These are phyloP conservation scores for Tapirus indicus DNA, from an alignment of 2,797 vertebrate genomes.

Conservation along the genomic window DNA sequence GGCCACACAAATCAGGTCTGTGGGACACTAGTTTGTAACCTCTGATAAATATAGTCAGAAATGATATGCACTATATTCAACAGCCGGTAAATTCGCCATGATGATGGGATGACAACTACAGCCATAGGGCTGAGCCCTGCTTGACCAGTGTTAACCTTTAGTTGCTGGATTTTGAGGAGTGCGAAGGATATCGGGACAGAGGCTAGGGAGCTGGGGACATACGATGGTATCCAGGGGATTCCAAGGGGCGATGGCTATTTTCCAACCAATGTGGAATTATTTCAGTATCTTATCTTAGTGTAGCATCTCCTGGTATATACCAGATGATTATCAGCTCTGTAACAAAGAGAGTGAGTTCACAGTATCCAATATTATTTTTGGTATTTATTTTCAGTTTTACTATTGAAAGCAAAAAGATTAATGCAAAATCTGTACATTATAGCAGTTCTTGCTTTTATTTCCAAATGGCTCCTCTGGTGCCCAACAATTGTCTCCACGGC, in stretches of 20 bases:
- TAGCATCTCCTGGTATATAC: background rate
- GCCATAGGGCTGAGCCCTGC: background rate
- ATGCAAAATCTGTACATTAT: conserved; percentile 3
- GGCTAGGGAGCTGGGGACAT: too few relatives aligned
- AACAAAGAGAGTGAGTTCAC: conserved; percentile 16
- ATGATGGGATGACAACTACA: accelerated
- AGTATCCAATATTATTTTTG: background rate
- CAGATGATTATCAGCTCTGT: background rate
- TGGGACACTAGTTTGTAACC: background rate
- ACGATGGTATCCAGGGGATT: too few relatives aligned
- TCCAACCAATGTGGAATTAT: background rate
- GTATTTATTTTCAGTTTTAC: conserved; percentile 36
- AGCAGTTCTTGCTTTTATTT: conserved; percentile 17
- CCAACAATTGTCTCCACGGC: conserved; percentile 52
- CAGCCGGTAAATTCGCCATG: background rate
- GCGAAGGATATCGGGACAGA: background rate
- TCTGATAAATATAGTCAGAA: background rate
- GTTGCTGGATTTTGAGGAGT: background rate
- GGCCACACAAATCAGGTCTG: background rate
- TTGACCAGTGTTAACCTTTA: background rate
- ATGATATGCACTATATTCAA: background rate
- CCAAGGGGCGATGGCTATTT: background rate
- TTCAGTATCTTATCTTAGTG: background rate
- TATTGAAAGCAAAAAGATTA: conserved; percentile 42
- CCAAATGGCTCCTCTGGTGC: conserved; percentile 23